These are phyloP conservation scores for Drosophila pseudotalamancana DNA, from an alignment of 2,888 invertebrate species.

Conservation along the genomic window DNA sequence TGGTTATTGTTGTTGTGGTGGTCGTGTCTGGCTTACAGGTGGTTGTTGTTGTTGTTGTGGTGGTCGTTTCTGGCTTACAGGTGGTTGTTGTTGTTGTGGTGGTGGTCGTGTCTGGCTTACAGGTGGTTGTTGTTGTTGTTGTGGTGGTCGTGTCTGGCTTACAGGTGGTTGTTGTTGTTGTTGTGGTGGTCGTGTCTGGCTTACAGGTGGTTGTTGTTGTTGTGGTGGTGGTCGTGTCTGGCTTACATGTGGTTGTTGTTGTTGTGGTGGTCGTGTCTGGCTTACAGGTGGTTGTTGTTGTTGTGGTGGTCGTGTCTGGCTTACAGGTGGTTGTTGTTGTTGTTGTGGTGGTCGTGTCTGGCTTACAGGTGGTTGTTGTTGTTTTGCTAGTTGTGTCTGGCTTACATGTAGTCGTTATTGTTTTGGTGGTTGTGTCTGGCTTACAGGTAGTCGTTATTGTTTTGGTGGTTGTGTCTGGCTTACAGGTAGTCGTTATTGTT, in stretches of 20 bases:
- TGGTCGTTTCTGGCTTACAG: not conserved
- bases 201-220: conserved; percentile 21
- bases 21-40: not conserved
- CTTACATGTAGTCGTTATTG: conserved; percentile 4
- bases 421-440: conserved; percentile 2
- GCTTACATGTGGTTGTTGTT: conserved; percentile 19
- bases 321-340: conserved; percentile 8
- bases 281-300: conserved; percentile 23
- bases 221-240: conserved; percentile 17
- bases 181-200: conserved; percentile 19
- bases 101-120: not conserved
- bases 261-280: conserved; percentile 13
- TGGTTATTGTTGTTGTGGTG: conserved; percentile 15
- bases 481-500: not conserved
- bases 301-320: conserved; percentile 6
- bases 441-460: conserved; percentile 15
- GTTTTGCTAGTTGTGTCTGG: not conserved
- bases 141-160: conserved; percentile 19
- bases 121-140: conserved; percentile 2
- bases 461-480: conserved; percentile 7
- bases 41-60: conserved; percentile 5
- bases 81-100: conserved; percentile 6
- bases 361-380: conserved; percentile 7
- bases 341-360: not conserved
- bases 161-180: conserved; percentile 20